Percentiles rank a stretch among this genome's conserved stretches.
Conservation (phyloP, 2,797 vertebrate species). For the Cygnus olor region DNA sequence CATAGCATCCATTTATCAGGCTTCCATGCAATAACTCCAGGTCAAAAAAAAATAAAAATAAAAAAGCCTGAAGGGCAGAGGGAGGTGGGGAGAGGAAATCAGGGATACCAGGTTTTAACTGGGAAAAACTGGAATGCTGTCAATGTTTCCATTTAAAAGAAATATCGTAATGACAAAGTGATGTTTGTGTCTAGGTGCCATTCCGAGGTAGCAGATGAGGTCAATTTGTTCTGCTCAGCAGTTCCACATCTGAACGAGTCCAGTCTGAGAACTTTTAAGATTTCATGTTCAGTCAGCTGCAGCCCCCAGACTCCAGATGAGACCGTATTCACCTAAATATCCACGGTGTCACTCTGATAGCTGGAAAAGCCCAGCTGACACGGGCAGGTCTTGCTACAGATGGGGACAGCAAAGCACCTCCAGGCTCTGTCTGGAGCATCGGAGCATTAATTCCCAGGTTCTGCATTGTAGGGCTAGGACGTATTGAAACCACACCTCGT, state of each 20-base stretch:
- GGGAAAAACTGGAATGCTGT: neutral
- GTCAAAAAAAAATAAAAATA: neutral
- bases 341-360: neutral
- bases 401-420: neutral
- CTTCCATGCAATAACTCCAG: slow-evolving; percentile 32
- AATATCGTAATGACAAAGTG: slow-evolving; percentile 2
- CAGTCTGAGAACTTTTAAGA: neutral
- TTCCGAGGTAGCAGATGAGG: neutral
- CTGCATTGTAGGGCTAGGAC: fast-evolving
- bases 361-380: neutral
- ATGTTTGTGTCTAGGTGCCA: slow-evolving; percentile 27
- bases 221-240: neutral
- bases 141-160: slow-evolving; percentile 39
- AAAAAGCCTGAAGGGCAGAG: neutral
- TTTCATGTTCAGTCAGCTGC: neutral
- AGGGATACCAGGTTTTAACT: neutral
- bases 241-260: neutral
- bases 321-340: neutral
- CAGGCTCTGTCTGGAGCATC: fast-evolving
- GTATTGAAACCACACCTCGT: fast-evolving
- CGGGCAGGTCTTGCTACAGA: neutral
- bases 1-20: slow-evolving; percentile 61
- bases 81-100: neutral
- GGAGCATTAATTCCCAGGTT: fast-evolving
- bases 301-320: neutral